Evolutionary conservation across 35 echinoderm and acorn worm genomes (phyloP).

Genomic region (Apostichopus parvimensis): DNA sequence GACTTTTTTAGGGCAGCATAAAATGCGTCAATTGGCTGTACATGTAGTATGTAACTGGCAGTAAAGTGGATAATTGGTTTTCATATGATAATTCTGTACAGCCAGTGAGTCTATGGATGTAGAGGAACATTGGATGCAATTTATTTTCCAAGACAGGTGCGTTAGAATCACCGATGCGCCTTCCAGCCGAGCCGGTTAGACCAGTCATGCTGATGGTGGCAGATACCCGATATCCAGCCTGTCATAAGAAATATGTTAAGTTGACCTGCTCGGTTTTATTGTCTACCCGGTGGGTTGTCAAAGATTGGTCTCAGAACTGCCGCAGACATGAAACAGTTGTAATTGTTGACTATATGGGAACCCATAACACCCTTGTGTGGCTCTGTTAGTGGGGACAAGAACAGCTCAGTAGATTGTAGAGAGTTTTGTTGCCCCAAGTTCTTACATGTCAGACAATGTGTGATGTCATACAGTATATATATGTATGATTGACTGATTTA

Average conservation of each 20-base stretch:
- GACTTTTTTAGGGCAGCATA: background rate
- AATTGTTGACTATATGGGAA: constrained; percentile 14
- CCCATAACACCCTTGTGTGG: background rate
- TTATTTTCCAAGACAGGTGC: constrained; percentile 39
- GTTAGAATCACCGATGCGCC: background rate
- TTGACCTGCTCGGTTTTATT: constrained; percentile 42
- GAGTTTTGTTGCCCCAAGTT: too few species aligned
- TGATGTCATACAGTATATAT: constrained; percentile 15
- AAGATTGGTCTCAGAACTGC: constrained; percentile 43
- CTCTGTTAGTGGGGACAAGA: background rate
- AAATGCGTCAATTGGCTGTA: background rate
- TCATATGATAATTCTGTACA: background rate
- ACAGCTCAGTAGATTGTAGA: too few species aligned
- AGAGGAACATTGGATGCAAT: background rate
- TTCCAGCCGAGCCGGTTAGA: constrained; percentile 33
- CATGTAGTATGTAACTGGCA: background rate
- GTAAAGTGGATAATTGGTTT: constrained; percentile 30
- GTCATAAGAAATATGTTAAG: constrained; percentile 47
- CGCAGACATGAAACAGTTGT: constrained; percentile 49
- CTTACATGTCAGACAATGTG: constrained; percentile 3
- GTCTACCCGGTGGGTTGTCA: constrained; percentile 37
- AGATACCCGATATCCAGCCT: constrained; percentile 12
- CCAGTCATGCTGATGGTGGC: constrained; percentile 22
- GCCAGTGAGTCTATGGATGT: background rate
- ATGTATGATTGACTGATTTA: background rate